Base-by-base conservation (phyloP, 2,797 vertebrate genomes). In the Alauda arvensis region DNA sequence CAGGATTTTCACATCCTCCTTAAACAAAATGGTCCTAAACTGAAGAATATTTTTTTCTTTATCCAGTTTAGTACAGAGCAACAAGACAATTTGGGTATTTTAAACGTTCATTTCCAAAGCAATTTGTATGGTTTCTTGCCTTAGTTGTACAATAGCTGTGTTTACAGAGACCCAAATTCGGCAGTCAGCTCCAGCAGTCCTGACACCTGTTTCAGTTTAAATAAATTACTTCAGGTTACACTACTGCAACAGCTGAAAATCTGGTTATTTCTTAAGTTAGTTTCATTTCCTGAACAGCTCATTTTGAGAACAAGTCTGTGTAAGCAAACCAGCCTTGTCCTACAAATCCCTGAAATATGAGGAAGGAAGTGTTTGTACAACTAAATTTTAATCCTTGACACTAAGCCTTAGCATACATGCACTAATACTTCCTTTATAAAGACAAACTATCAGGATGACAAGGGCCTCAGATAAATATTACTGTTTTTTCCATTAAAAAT, bases 341-440 rank as follows among this genome's bases (percentile, higher is more conserved):
- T 33, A 86, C 43, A 90, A 83, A 92, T 75, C 76, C 40, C 29
- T 75, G 24, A 74, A 88, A 87, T 33, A 61, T 2, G 45, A 84
- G 20, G 46, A 37, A 45, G 24, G 15, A 84, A 74, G 39, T n/a
- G 59, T 90, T 93, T 90, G 62, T 33, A 85, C 55, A 90, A 88
- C 25, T 85, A 5, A 33, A 75, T 88, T 83, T 93, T 91, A 87
- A 90, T 88, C 88, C 59, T 55, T 77, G 69, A 87, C 86, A 66
- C 39, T 92, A 91, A 94, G 43, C 90, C 57, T 71, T 28, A 31
- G 62, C 76, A 85, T 61, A 79, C 68, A 84, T 18, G n/a, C 53
- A 33, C 49, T 88, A 91, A 88, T 70, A 57, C 48, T 80, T 85
- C 43, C 55, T 65, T 88, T 79, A 77, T 55, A 71, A 88, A 90